phyloP scores from a whole-genome alignment of 2,113 vertebrate genomes.

The Semicossyphus pulcher region DNA sequence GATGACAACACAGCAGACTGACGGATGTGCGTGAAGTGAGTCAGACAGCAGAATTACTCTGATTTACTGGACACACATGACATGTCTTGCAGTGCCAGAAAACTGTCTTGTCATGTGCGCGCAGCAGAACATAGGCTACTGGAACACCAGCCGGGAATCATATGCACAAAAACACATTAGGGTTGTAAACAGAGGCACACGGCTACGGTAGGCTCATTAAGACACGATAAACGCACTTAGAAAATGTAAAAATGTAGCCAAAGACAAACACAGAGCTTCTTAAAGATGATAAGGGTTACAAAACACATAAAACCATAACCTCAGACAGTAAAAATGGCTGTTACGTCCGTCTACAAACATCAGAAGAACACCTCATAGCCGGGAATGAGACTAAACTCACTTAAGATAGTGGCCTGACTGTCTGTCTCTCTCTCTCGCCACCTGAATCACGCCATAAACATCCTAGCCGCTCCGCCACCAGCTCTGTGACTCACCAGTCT shows the following conservation, averaged over 20 bases:
- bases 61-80: constrained; percentile 14
- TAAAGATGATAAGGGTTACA: background rate
- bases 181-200: no score
- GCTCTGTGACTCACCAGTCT: constrained; percentile 36
- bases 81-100: background rate
- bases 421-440: constrained; percentile 12
- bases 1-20: background rate
- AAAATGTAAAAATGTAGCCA: no score
- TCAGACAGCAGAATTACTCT: constrained; percentile 3
- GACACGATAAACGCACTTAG: no score
- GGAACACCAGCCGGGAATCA: no score
- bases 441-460: constrained; percentile 44
- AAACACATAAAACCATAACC: background rate
- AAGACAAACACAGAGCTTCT: no score
- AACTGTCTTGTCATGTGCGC: no score
- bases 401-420: background rate
- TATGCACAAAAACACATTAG: no score
- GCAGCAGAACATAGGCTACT: no score
- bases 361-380: constrained; percentile 1
- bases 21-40: constrained; percentile 1
- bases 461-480: constrained; percentile 21
- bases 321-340: background rate
- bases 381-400: constrained; percentile 4
- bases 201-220: no score
- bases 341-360: background rate